Conservation (phyloP, 2,113 vertebrate genomes). For the Grus americana region DNA sequence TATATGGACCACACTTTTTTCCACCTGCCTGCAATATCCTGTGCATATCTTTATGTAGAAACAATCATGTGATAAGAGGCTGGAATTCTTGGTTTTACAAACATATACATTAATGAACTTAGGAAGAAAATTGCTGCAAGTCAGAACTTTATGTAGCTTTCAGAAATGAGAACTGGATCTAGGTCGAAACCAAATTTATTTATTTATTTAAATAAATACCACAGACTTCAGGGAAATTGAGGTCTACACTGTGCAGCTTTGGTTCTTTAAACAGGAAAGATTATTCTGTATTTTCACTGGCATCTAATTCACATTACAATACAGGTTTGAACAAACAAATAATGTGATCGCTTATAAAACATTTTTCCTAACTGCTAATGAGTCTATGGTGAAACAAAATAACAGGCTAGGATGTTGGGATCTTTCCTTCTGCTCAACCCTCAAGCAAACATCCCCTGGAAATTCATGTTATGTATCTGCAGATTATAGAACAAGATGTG, state of each 20-base stretch:
- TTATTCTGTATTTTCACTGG: slow-evolving; percentile 12
- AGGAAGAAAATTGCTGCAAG: neutral
- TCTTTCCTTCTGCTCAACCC: neutral
- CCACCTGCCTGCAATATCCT: neutral
- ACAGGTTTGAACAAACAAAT: neutral
- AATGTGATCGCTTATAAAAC: neutral
- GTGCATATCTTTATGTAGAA: neutral
- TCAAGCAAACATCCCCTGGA: neutral
- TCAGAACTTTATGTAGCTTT: neutral
- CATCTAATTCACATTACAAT: neutral
- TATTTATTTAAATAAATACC: slow-evolving; percentile 15
- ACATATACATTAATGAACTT: neutral
- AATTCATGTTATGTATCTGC: neutral
- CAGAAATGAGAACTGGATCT: slow-evolving; percentile 11
- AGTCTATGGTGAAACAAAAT: neutral
- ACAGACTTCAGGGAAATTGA: neutral
- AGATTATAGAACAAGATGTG: neutral
- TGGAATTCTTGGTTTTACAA: neutral
- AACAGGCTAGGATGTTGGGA: neutral
- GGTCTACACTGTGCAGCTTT: neutral
- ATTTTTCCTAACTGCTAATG: neutral
- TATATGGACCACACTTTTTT: neutral
- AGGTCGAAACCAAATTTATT: slow-evolving; percentile 10
- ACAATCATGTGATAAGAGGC: neutral
- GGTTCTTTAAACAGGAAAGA: slow-evolving; percentile 4